Evolutionary conservation across 2,888 invertebrate species (phyloP), one percentile per base, ranked within the genome.

Genomic region (Villa cingulata): DNA sequence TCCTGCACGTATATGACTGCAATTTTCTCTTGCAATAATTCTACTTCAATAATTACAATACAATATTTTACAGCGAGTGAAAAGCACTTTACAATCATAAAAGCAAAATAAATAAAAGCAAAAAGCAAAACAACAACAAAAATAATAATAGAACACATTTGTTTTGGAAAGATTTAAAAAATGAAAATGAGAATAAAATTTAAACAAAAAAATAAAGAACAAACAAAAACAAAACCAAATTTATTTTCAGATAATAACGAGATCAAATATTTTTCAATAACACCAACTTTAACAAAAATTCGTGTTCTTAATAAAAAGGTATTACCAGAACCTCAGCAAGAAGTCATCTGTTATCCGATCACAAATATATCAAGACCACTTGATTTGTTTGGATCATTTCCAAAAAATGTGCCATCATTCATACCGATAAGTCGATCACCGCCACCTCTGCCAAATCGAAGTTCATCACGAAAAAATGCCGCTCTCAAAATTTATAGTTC

Each of bases 221-320:
- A 12, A 32, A 32, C 3, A 32, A 39, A 19, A 39, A 39, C 12
- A 39, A 18, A 17, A 16, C n/a, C 17, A 18, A 14, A 18, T 23
- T 43, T 41, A 64, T 70, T 73, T 78, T 71, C 82, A 83, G 84
- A 83, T 74, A 78, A 81, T 60, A 61, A 62, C 54, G 80, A 81
- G 72, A 80, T 86, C 64, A 85, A 86, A 73, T 86, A 85, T 68
- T 81, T 83, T 68, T 85, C 86, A 62, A 82, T 86, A 60, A 82
- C 86, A 54, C 80, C 85, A 43, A 86, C 83, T 55, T 71, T 86
- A 62, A 86, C 85, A 57, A 81, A 83, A 72, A 85, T 86, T 63
- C 76, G 83, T 64, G 78, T 85, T 44, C 83, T 83, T 65, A 83
- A 81, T 71, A 78, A 74, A 61, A 43, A 37, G 36, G 18, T 32